A percentile compares a stretch with the other conserved stretches of the same genome.
phyloP scores from a whole-genome alignment of 2,797 vertebrate genomes.

The Oophaga sylvatica region DNA sequence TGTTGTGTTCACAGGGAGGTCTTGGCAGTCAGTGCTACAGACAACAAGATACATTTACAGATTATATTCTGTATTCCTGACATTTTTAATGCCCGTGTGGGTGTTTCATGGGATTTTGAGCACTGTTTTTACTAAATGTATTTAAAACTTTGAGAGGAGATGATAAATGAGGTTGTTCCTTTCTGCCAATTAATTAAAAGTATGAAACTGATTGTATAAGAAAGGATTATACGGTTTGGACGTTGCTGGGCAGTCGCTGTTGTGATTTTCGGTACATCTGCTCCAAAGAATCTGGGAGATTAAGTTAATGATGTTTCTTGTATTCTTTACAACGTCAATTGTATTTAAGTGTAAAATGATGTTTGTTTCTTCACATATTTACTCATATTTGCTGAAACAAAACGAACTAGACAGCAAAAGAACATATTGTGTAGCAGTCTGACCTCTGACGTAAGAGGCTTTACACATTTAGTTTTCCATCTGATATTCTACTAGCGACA shows the following conservation, averaged over 20 bases:
- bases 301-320: slow-evolving; percentile 34
- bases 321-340: slow-evolving; percentile 14
- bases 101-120: slow-evolving; percentile 8
- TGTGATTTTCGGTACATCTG: not conserved
- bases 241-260: not conserved
- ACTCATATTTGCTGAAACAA: not conserved
- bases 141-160: not conserved
- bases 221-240: slow-evolving; percentile 35
- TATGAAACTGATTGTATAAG: slow-evolving; percentile 39
- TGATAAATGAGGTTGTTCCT: slow-evolving; percentile 44
- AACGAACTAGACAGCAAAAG: not conserved
- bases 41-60: slow-evolving; percentile 12
- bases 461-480: not conserved
- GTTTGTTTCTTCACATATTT: not conserved
- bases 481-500: not conserved
- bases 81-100: not conserved
- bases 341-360: slow-evolving; percentile 17
- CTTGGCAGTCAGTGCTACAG: not conserved
- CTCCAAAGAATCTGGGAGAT: slow-evolving; percentile 28
- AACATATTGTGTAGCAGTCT: not conserved
- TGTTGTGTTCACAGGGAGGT: not conserved
- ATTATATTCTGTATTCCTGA: not conserved
- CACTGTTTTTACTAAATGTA: not conserved
- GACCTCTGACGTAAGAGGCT: not conserved
- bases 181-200: slow-evolving; percentile 41